A percentile compares a stretch with the other conserved stretches of the same genome.
Evolutionary conservation across 2,888 invertebrate species (phyloP).

Genomic region (Cremastinae sp.): DNA sequence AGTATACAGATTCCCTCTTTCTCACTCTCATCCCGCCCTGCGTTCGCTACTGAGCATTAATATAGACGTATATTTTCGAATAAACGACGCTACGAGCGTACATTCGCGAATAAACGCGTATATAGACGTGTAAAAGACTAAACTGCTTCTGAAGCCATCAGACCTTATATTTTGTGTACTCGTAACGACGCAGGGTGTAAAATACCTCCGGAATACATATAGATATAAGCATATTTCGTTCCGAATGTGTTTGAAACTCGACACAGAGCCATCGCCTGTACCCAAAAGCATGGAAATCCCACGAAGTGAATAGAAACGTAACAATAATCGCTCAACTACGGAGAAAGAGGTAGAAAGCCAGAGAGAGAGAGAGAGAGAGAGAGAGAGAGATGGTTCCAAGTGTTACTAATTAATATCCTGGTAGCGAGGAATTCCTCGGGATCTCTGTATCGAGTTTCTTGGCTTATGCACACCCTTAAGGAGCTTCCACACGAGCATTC

Average conservation of each 20-base stretch:
- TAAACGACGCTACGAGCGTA: no score
- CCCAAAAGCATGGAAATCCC: conserved; percentile 28
- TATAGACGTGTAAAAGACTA: background rate
- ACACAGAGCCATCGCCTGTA: conserved; percentile 5
- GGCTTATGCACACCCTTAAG: background rate
- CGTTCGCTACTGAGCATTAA: no score
- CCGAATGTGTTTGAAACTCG: conserved; percentile 3
- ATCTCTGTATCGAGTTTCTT: conserved; percentile 14
- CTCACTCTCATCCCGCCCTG: no score
- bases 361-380: conserved; percentile 1
- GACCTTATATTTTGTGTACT: conserved; percentile 29
- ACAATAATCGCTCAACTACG: conserved; percentile 55
- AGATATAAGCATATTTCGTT: background rate
- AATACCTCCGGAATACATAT: conserved; percentile 2
- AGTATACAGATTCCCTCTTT: background rate
- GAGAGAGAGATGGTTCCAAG: background rate
- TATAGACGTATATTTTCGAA: no score
- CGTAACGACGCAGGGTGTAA: conserved; percentile 1
- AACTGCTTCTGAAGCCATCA: conserved; percentile 17
- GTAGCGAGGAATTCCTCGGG: conserved; percentile 28
- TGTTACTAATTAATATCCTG: conserved; percentile 58
- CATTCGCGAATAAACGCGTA: conserved; percentile 5
- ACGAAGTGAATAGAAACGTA: conserved; percentile 51
- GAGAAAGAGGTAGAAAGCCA: background rate
- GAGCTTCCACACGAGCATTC: background rate